phyloP scores from a whole-genome alignment of 2,888 invertebrate genomes.

The Meiosimyza decipiens region DNA sequence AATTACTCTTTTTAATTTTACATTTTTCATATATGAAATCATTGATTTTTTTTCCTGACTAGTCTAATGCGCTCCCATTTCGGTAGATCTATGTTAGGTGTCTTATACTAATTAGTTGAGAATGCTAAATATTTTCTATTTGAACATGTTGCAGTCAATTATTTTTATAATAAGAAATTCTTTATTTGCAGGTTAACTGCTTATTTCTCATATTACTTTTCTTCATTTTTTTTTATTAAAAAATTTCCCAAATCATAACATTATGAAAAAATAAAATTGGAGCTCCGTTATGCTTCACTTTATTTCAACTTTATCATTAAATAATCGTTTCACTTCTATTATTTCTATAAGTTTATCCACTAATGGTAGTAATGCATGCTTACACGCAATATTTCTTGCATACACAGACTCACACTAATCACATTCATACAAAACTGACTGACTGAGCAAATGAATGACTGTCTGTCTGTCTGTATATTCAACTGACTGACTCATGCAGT shows the following conservation, averaged over 20 bases:
- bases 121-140: too few species aligned
- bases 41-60: too few species aligned
- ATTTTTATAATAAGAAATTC: too few species aligned
- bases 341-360: conserved; percentile 1
- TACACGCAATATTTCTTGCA: conserved; percentile 11
- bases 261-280: neutral
- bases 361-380: conserved; percentile 14
- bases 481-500: conserved; percentile 17
- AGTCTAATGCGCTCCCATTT: too few species aligned
- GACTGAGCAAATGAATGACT: neutral
- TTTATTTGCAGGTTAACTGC: too few species aligned
- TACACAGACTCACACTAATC: neutral
- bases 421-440: conserved; percentile 21
- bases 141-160: too few species aligned
- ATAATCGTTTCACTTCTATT: conserved; percentile 18
- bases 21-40: too few species aligned
- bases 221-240: neutral
- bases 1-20: too few species aligned
- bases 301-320: neutral
- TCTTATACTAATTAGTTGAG: too few species aligned
- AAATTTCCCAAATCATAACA: conserved; percentile 1
- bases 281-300: conserved; percentile 19
- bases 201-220: neutral
- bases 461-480: neutral
- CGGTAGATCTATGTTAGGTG: too few species aligned